Conservation (phyloP, 2,797 vertebrate species). For the Meda fulgida region DNA sequence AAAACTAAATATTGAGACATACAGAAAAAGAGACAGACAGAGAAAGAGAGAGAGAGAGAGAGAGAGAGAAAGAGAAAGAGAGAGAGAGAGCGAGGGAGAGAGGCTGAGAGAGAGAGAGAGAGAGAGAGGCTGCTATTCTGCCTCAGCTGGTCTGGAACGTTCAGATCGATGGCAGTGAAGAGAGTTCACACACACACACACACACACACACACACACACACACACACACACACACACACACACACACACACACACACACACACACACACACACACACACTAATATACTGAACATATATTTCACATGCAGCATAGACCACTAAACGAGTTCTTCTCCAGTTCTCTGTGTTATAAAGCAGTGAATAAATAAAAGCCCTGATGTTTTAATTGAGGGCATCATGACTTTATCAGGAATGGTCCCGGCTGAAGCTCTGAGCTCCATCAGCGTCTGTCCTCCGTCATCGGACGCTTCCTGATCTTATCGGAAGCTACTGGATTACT, state of each 20-base stretch:
- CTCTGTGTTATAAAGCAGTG: neutral
- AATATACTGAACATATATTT: neutral
- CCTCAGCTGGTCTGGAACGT: constrained; percentile 29
- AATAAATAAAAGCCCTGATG: neutral
- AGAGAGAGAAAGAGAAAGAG: too few relatives aligned
- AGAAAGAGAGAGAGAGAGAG: neutral
- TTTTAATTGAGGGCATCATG: neutral
- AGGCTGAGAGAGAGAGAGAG: neutral
- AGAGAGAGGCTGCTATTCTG: neutral
- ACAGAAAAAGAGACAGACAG: neutral
- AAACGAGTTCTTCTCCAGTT: neutral
- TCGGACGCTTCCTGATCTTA: constrained; percentile 17
- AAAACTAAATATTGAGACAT: neutral
- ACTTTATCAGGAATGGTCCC: neutral
- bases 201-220: neutral
- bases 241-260: neutral
- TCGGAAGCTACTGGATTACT: constrained; percentile 23
- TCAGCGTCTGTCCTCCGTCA: neutral
- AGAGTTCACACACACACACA: neutral
- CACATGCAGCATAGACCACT: neutral
- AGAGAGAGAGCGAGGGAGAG: too few relatives aligned
- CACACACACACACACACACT: too few relatives aligned
- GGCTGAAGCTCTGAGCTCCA: neutral
- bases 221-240: neutral
- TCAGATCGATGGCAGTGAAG: neutral